phyloP scores from a whole-genome alignment of 2,113 vertebrate genomes.

The Dinomys branickii region DNA sequence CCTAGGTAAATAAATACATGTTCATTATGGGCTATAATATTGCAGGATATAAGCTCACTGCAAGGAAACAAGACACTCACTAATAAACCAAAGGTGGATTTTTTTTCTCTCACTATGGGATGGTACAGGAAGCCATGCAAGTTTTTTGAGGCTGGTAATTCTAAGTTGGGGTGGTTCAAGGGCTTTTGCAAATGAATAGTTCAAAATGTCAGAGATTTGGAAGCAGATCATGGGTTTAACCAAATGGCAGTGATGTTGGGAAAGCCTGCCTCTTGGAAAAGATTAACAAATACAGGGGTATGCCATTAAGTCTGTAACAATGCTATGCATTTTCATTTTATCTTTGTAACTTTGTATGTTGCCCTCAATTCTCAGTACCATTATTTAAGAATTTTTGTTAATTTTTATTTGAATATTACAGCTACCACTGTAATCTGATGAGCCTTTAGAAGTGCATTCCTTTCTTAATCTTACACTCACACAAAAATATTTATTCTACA shows the following conservation, averaged over 20 bases:
- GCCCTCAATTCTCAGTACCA: background rate
- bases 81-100: fast-evolving
- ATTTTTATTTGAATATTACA: background rate
- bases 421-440: background rate
- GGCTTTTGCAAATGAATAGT: fast-evolving
- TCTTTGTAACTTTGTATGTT: background rate
- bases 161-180: too few species aligned
- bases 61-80: fast-evolving
- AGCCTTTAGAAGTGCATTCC: background rate
- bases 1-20: background rate
- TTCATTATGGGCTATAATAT: fast-evolving
- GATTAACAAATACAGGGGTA: too few species aligned
- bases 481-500: background rate
- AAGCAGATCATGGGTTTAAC: background rate
- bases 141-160: background rate
- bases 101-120: background rate
- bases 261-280: background rate
- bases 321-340: background rate
- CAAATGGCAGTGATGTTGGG: background rate
- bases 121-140: fast-evolving
- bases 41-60: fast-evolving
- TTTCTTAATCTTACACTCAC: background rate
- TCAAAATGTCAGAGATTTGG: background rate
- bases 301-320: background rate
- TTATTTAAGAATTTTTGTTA: background rate